These are phyloP conservation scores for Tribolium freemani DNA, from an alignment of 2,888 invertebrate genomes.

Conservation along the genomic window DNA sequence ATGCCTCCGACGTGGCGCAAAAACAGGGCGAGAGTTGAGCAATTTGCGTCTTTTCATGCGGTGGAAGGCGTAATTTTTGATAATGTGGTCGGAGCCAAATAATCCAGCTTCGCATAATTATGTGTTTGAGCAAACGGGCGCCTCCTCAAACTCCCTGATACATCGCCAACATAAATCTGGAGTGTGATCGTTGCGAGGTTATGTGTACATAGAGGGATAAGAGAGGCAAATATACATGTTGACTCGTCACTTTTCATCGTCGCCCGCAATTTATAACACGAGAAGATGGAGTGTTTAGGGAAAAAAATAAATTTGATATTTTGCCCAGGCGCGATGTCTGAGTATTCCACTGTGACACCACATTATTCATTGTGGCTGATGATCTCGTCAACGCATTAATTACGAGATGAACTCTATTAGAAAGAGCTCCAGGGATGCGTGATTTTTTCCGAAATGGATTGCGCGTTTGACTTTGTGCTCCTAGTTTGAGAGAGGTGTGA, in stretches of 20 bases:
- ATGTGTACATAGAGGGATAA: conserved; percentile 34
- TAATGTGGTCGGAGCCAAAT: not conserved
- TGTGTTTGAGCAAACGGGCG: conserved; percentile 13
- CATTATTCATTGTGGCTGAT: conserved; percentile 29
- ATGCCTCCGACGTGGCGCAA: not conserved
- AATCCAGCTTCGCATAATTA: conserved; percentile 11
- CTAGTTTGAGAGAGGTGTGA: not conserved
- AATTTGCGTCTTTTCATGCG: not conserved
- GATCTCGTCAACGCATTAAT: conserved; percentile 25
- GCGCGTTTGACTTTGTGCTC: not conserved
- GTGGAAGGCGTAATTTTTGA: conserved; percentile 1
- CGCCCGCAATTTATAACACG: conserved; percentile 45
- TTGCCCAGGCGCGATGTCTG: conserved; percentile 31
- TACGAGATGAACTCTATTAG: conserved; percentile 5
- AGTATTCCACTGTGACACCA: conserved; percentile 7
- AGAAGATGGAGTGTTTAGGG: conserved; percentile 45
- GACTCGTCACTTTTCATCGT: conserved; percentile 51
- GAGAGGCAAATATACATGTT: conserved; percentile 48
- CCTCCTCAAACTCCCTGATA: conserved; percentile 12
- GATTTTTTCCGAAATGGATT: not conserved
- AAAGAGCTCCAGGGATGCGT: not conserved
- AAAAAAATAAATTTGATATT: conserved; percentile 48
- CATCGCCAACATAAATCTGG: conserved; percentile 33
- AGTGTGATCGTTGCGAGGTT: conserved; percentile 20
- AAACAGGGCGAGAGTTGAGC: not conserved